Evolutionary conservation across 2,888 invertebrate species (phyloP).

Genomic region (Rhamphomyia laevipes): DNA sequence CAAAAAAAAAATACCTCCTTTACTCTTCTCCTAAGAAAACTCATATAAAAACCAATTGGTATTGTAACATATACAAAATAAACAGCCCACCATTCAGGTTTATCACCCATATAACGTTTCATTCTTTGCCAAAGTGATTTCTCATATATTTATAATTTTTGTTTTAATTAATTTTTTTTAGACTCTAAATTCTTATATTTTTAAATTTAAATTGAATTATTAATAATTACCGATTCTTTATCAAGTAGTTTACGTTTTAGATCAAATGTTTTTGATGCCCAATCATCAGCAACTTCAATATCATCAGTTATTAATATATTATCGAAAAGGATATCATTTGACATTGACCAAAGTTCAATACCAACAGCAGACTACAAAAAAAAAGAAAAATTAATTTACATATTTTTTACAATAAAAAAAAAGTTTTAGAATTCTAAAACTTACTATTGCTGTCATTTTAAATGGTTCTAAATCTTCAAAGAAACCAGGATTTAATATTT

Average conservation of each 20-base stretch:
- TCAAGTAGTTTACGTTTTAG: constrained; percentile 72
- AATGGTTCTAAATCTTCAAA: constrained; percentile 88
- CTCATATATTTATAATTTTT: constrained; percentile 26
- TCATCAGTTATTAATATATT: constrained; percentile 88
- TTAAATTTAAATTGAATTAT: neutral
- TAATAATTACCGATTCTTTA: constrained; percentile 54
- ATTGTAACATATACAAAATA: constrained; percentile 66
- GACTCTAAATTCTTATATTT: neutral
- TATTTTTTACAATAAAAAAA: constrained; percentile 3
- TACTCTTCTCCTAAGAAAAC: constrained; percentile 50
- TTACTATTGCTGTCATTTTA: constrained; percentile 80
- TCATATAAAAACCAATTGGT: constrained; percentile 57
- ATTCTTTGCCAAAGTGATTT: constrained; percentile 61
- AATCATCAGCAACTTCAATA: constrained; percentile 57
- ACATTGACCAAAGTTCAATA: constrained; percentile 98
- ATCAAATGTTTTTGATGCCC: constrained; percentile 73
- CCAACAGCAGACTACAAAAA: constrained; percentile 72
- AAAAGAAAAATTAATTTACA: constrained; percentile 10
- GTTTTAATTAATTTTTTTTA: neutral
- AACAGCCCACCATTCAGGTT: constrained; percentile 68
- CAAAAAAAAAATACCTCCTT: constrained; percentile 50
- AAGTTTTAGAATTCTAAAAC: constrained; percentile 24
- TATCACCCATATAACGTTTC: constrained; percentile 62
- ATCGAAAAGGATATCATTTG: constrained; percentile 86
- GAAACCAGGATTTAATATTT: constrained; percentile 84